phyloP scores from a whole-genome alignment of 1,140 invertebrate genomes.

The Zelostemma sp. region DNA sequence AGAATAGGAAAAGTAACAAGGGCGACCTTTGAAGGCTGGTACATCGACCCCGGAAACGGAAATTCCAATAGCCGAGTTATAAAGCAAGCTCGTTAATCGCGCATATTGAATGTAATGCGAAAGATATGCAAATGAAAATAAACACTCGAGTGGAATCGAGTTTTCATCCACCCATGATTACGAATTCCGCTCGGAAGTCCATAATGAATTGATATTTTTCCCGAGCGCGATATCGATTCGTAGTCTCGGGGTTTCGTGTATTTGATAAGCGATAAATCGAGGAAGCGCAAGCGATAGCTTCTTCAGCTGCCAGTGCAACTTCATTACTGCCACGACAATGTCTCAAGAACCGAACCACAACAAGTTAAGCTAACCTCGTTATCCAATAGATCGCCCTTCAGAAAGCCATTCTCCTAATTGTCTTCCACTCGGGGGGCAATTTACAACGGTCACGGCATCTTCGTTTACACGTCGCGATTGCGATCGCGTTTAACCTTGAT shows the following conservation, averaged over 20 bases:
- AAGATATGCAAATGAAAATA: conserved; percentile 43
- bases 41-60: too few species aligned
- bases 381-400: conserved; percentile 60
- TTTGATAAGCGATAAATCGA: conserved; percentile 41
- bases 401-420: conserved; percentile 62
- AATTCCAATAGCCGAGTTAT: background rate
- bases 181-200: background rate
- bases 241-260: too few species aligned
- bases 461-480: background rate
- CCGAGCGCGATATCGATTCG: too few species aligned
- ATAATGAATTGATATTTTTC: too few species aligned
- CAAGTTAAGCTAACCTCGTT: conserved; percentile 61
- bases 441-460: conserved; percentile 4
- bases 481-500: background rate
- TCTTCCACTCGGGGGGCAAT: conserved; percentile 34
- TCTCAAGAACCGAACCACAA: conserved; percentile 52
- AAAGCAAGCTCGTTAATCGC: conserved; percentile 12
- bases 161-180: conserved; percentile 23
- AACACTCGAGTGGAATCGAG: conserved; percentile 42
- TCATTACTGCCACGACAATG: conserved; percentile 37
- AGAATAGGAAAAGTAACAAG: too few species aligned
- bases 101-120: conserved; percentile 26
- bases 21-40: too few species aligned
- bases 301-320: conserved; percentile 32
- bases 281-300: conserved; percentile 22